These are phyloP conservation scores for Gouania willdenowi DNA, from an alignment of 2,797 vertebrate genomes.

Conservation along the genomic window DNA sequence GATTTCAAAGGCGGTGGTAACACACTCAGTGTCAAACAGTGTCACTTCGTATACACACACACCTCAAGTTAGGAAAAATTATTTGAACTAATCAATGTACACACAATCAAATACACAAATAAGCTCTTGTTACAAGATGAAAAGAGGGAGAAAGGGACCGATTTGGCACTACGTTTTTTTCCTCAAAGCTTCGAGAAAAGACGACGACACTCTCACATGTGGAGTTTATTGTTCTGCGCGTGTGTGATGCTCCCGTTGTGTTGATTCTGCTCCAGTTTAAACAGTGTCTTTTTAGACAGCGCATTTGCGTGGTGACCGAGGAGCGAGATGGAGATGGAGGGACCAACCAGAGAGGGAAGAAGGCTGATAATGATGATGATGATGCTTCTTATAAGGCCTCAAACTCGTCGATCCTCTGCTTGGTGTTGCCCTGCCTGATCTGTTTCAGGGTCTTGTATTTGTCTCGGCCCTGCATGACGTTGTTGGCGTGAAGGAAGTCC, in stretches of 20 bases:
- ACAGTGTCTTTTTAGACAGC: slow-evolving; percentile 17
- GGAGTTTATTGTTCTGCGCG: slow-evolving; percentile 19
- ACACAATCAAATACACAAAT: slow-evolving; percentile 42
- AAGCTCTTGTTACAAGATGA: slow-evolving; percentile 29
- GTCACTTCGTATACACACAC: slow-evolving; percentile 29
- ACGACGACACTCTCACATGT: slow-evolving; percentile 10
- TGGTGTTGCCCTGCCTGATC: slow-evolving; percentile 95
- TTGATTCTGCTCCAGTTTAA: slow-evolving; percentile 34
- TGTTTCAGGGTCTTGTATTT: slow-evolving; percentile 97
- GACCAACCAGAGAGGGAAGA: slow-evolving; percentile 68
- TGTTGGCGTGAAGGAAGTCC: slow-evolving; percentile 89
- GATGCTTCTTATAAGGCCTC: slow-evolving; percentile 84
- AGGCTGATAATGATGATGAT: no score
- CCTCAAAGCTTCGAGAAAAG: slow-evolving; percentile 25
- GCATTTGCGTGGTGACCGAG: slow-evolving; percentile 3
- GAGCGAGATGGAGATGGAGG: slow-evolving; percentile 19
- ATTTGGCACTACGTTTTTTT: slow-evolving; percentile 68
- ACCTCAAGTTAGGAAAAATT: slow-evolving; percentile 31
- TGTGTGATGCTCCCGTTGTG: slow-evolving; percentile 17
- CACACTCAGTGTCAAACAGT: no score
- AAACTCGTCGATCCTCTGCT: slow-evolving; percentile 96
- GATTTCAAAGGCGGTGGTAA: no score
- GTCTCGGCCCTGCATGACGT: slow-evolving; percentile 86
- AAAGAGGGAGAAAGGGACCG: slow-evolving; percentile 4
- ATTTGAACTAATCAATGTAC: slow-evolving; percentile 27